Base-by-base conservation (phyloP, 2,888 invertebrate species). In the Chromoteleia sp. region DNA sequence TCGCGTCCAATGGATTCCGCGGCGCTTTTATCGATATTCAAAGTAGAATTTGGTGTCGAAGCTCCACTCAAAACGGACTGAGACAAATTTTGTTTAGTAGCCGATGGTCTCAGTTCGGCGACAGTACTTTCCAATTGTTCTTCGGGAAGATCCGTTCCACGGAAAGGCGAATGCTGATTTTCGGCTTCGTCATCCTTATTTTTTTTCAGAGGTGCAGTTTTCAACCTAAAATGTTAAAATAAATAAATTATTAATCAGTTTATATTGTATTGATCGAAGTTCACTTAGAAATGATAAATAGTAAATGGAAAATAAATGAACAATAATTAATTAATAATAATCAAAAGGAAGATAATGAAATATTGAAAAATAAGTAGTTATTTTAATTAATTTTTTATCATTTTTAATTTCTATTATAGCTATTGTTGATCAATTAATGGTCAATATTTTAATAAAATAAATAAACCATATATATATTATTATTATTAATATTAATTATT, bases 41-140 rank as follows among this genome's bases (percentile, higher is more conserved):
- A 67, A 0, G 87, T 84, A 29, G 82, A 83, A 41, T 85, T 86
- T 0, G 84, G 74, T 29, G 41, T 81, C 0, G 83, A 79, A 45
- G 43, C 56, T 5, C 19, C 52, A 41, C 73, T 78, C 8, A 19
- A 6, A 12, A 81, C 70, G 0, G 74, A 59, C 2, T 59, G 59
- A 5, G 83, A 74, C 12, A 25, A 17, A 48, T 70, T 81, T n/a
- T 82, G 84, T 45, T 83, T 80, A 7, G 54, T 76, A 0, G 48
- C 70, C n/a, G 83, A 77, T 1, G 88, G 82, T 73, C 88, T 85
- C n/a, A 92, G 85, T 81, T 92, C 92, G 1, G 84, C 71, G 1
- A 91, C 85, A 0, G 91, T 92, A 52, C 91, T 91, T 29, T 92
- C 89, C 2, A 89, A 59, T 10, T 76, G 79, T 50, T 90, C 89